Evolutionary conservation across 2,888 invertebrate species (phyloP), one percentile per base, ranked within the genome.

Genomic region (Phyto melanocephala): DNA sequence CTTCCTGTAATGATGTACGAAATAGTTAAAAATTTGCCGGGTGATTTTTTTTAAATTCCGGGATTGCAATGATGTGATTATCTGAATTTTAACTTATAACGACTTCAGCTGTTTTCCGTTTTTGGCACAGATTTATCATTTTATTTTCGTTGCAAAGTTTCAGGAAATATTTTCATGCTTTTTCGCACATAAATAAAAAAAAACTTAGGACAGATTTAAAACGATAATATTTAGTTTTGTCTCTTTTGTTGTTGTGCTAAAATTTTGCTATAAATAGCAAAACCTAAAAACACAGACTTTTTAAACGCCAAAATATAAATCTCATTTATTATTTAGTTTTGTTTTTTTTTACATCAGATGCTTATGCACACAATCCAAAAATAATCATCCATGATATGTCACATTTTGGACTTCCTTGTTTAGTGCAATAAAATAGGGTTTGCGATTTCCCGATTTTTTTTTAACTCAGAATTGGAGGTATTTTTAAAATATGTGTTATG

Each of bases 361-460:
- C 35, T 56, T 15, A 13, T 68, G 13, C 33, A 60, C 45, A 37
- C 60, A 77, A 35, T 71, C 72, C 50, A 54, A 67, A 80, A 74
- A 72, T 45, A 71, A 77, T 68, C 54, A 76, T 79, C 75, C 82
- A 76, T 71, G 75, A 82, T 71, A 76, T 82, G 82, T 82, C 82
- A 79, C 82, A 79, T 82, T 79, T n/a, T 79, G 54, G 79, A 82
- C 82, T 82, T 82, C 82, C 82, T 82, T 82, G 82, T 82, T 82
- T 75, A 79, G 77, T 60, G 13, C 15, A 56, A 6, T 6, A 28
- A 28, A 6, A 3, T 5, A 28, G 28, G 28, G 6, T 3, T 28
- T 28, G 3, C 28, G 6, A 28, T 28, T 3, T 28, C 28, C 28
- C 28, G 28, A 28, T 28, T 28, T 28, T 28, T 28, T 28, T 28